Evolutionary conservation across 2,113 vertebrate species (phyloP).

Genomic region (Sialia sialis): DNA sequence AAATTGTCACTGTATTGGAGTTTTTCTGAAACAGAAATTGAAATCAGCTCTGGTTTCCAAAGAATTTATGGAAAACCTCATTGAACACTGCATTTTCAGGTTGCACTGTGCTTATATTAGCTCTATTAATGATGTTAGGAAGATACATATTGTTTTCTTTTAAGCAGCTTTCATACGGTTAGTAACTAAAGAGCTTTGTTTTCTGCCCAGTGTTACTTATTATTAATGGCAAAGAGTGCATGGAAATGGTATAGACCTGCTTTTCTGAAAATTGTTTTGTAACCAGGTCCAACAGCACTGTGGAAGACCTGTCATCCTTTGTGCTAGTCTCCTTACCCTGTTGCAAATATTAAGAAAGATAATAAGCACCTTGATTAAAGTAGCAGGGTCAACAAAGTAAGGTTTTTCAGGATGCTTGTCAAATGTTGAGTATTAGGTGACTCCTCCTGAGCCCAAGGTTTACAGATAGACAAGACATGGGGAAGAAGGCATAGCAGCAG

Average conservation of each 20-base stretch:
- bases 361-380: not conserved
- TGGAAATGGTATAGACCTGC: not conserved
- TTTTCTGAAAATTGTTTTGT: not conserved
- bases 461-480: not conserved
- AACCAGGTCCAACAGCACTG: not conserved
- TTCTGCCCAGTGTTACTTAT: not conserved
- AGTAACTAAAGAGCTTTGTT: not conserved
- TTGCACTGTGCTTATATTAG: not conserved
- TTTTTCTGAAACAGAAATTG: not conserved
- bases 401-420: not conserved
- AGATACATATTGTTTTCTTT: not conserved
- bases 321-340: not conserved
- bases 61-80: not conserved
- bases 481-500: not conserved
- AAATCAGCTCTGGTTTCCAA: not conserved
- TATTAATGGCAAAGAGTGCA: not conserved
- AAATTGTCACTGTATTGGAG: not conserved
- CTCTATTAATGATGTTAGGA: not conserved
- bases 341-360: not conserved
- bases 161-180: not conserved
- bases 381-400: not conserved
- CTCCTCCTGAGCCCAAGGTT: not conserved
- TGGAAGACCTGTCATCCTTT: not conserved
- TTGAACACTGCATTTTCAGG: not conserved
- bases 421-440: not conserved